Conservation (phyloP, 2,113 vertebrate species). For the Scolopax mira region DNA sequence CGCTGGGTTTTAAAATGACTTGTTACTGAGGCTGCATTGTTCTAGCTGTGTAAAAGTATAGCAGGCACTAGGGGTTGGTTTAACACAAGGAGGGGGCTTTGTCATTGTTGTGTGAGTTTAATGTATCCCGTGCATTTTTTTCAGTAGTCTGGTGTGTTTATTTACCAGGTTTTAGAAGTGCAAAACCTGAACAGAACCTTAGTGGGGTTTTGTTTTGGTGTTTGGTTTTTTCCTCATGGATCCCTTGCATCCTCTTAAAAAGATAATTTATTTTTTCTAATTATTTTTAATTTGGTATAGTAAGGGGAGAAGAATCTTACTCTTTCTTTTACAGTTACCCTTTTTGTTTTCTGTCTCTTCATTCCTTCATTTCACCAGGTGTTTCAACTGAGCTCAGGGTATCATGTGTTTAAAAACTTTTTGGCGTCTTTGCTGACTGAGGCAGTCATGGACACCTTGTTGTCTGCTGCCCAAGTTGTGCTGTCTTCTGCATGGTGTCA, state of each 20-base stretch:
- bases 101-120: neutral
- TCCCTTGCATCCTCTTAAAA: neutral
- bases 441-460: rapidly evolving
- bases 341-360: neutral
- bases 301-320: neutral
- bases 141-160: neutral
- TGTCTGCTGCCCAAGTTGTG: rapidly evolving
- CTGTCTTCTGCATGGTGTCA: neutral
- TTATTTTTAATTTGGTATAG: neutral
- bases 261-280: neutral
- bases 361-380: neutral
- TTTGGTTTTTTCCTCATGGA: too few relatives aligned
- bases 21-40: neutral
- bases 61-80: neutral
- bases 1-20: neutral
- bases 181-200: neutral
- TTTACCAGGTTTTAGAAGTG: neutral
- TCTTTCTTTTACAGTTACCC: neutral
- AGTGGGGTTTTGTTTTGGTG: neutral
- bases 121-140: rapidly evolving
- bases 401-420: neutral
- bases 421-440: neutral
- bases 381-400: neutral
- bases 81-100: neutral
- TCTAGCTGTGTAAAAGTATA: neutral